These are phyloP conservation scores for Dermolepida albohirtum DNA, from an alignment of 2,888 invertebrate genomes.

Conservation along the genomic window DNA sequence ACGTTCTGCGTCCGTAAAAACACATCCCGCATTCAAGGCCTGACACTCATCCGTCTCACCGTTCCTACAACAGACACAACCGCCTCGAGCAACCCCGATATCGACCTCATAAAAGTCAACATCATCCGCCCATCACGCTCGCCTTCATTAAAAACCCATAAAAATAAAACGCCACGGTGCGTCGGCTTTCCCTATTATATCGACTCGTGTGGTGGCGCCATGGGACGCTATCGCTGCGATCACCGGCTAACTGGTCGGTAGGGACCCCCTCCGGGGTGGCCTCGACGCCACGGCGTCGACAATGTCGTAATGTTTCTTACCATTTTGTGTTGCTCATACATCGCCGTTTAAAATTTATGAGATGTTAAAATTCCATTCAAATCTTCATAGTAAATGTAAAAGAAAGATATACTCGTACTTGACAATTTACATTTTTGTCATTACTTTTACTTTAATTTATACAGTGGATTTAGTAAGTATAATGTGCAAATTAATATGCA, in stretches of 20 bases:
- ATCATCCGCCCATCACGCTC: slow-evolving; percentile 50
- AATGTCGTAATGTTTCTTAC: slow-evolving; percentile 25
- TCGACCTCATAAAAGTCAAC: slow-evolving; percentile 47
- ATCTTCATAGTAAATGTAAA: too few species aligned
- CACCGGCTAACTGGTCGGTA: slow-evolving; percentile 50
- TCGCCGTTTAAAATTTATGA: too few species aligned
- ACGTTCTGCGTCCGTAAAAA: slow-evolving; percentile 13
- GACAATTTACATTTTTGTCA: too few species aligned
- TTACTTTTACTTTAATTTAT: too few species aligned
- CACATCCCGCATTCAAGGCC: background rate
- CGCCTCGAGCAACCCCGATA: slow-evolving; percentile 1
- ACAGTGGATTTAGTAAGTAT: too few species aligned
- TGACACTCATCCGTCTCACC: slow-evolving; percentile 21
- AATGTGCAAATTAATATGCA: too few species aligned
- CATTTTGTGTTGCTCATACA: too few species aligned
- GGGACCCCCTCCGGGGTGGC: slow-evolving; percentile 11
- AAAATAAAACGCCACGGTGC: slow-evolving; percentile 51
- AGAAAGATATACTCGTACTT: too few species aligned
- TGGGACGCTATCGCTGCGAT: slow-evolving; percentile 57
- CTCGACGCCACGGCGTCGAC: slow-evolving; percentile 25
- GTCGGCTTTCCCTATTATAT: slow-evolving; percentile 52
- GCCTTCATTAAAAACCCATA: slow-evolving; percentile 62
- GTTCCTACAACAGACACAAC: background rate
- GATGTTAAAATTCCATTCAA: too few species aligned
- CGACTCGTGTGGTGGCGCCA: slow-evolving; percentile 54